Evolutionary conservation across 2,113 vertebrate genomes (phyloP), one percentile per base, ranked within the genome.

Genomic region (Dendrocopos noguchii): DNA sequence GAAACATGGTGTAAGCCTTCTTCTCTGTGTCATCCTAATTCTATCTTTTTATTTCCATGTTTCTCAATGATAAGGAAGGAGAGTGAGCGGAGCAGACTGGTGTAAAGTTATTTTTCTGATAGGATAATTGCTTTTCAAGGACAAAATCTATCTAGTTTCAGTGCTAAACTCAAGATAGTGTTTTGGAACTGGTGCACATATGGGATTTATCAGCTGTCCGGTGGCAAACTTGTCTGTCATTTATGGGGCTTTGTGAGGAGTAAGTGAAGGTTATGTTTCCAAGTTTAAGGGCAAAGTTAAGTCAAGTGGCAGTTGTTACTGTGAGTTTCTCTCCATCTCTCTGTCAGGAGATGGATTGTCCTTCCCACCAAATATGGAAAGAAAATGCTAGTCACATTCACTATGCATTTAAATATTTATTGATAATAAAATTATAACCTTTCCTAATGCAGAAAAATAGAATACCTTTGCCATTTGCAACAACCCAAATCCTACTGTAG

Each of bases 101-200:
- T 55, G 17, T 80, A 36, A 75, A 56, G 18, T 61, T 91, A 21
- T 74, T 79, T 59, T 75, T 80, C 52, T 67, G 27, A 46, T 85
- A 16, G 7, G 16, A 21, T 80, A 80, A 82, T 42, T 0, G 0
- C 2, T 29, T 56, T 80, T 80, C 68, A 90, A 92, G 73, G 56
- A 88, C 46, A 71, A 95, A 83, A 92, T 77, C 29, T 46, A 85
- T 86, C 68, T 91, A 21, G 73, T 93, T 93, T 82, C 65, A 74
- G 65, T 64, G 46, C 47, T 77, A 75, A 83, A 86, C 91, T 72
- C 73, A 74, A 56, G 65, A 7, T 71, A 67, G 31, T 33, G 18
- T 94, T 88, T 93, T 47, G 80, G 60, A 65, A 42, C 52, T 1
- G 2, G 24, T 94, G 83, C 61, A 80, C n/a, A 77, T 29, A 42